These are phyloP conservation scores for Galagoides demidoff DNA, from an alignment of 2,797 vertebrate species.

Conservation along the genomic window DNA sequence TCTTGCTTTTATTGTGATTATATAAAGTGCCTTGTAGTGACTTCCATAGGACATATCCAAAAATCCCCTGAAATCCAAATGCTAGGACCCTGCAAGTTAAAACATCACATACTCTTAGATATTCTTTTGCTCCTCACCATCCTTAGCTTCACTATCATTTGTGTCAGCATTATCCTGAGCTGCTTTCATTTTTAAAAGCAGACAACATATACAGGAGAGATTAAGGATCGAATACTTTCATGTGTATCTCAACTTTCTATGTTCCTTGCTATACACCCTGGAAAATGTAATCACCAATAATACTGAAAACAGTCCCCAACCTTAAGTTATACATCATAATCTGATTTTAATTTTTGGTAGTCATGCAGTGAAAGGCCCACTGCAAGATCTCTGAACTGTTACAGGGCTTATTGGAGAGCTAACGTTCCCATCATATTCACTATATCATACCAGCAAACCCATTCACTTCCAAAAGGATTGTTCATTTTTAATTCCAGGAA, in stretches of 20 bases:
- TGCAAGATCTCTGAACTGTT: neutral
- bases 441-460: accelerated
- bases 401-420: too few relatives aligned
- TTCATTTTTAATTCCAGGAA: neutral
- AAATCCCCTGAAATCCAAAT: neutral
- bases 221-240: neutral
- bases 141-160: neutral
- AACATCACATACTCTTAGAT: neutral
- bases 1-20: neutral
- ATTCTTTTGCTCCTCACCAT: neutral
- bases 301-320: neutral
- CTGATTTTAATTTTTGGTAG: neutral
- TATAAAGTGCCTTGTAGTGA: neutral
- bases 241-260: neutral
- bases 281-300: neutral
- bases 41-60: neutral
- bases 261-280: neutral
- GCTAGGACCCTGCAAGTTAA: neutral
- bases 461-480: neutral
- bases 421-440: neutral
- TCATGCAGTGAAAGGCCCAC: neutral
- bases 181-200: neutral
- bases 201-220: neutral
- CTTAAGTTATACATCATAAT: neutral
- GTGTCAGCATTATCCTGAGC: too few relatives aligned